A percentile compares a stretch with the other conserved stretches of the same genome.
phyloP scores from a whole-genome alignment of 2,888 invertebrate species.

The Cephalotes varians region DNA sequence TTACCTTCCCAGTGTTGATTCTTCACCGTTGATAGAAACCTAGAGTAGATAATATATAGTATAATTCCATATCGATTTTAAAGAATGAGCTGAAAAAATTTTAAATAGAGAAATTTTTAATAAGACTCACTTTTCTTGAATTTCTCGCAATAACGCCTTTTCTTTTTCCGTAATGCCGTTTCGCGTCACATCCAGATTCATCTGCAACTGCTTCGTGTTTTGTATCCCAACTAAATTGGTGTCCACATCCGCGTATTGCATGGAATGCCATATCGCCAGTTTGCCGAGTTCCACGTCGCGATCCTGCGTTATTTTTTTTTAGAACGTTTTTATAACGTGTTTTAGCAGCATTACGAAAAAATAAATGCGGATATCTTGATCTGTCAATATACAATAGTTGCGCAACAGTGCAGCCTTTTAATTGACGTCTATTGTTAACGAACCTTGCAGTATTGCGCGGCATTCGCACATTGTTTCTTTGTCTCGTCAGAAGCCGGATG shows the following conservation, averaged over 20 bases:
- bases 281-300: conserved; percentile 90
- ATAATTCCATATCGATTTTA: neutral
- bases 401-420: neutral
- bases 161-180: conserved; percentile 90
- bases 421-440: conserved; percentile 33
- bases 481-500: conserved; percentile 91
- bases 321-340: neutral
- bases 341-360: neutral
- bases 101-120: neutral
- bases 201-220: conserved; percentile 88
- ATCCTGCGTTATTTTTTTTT: conserved; percentile 83
- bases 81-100: neutral
- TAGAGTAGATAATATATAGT: conserved; percentile 79
- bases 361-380: neutral
- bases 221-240: conserved; percentile 93
- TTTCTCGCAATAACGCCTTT: conserved; percentile 87
- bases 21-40: conserved; percentile 86
- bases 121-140: conserved; percentile 88
- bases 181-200: conserved; percentile 89
- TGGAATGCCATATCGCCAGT: conserved; percentile 90
- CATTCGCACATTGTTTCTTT: conserved; percentile 88
- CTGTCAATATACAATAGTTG: neutral
- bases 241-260: conserved; percentile 88
- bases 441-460: conserved; percentile 90
- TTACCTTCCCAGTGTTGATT: conserved; percentile 89